phyloP scores from a whole-genome alignment of 2,888 invertebrate genomes.

The Cerastis rubricosa region DNA sequence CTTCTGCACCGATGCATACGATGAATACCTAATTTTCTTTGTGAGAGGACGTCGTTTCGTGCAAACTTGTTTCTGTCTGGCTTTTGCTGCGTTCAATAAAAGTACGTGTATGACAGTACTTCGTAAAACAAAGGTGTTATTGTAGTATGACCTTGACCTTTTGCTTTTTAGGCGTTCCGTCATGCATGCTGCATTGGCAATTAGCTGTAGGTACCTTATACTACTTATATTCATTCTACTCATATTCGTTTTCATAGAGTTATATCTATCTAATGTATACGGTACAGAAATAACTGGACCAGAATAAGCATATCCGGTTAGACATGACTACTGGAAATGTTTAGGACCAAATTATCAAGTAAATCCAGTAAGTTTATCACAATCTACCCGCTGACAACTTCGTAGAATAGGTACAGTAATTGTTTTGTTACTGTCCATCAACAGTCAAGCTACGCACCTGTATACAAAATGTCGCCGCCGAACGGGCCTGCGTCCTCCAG shows the following conservation, averaged over 20 bases:
- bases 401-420: too few species aligned
- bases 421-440: not conserved
- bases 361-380: not conserved
- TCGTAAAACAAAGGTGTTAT: conserved; percentile 38
- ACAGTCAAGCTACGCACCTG: conserved; percentile 75
- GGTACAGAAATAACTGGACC: not conserved
- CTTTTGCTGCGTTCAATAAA: conserved; percentile 57
- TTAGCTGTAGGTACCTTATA: not conserved
- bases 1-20: conserved; percentile 79
- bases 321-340: not conserved
- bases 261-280: not conserved
- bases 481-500: conserved; percentile 75
- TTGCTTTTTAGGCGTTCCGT: conserved; percentile 6
- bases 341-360: not conserved
- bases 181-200: not conserved
- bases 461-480: conserved; percentile 81
- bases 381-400: too few species aligned
- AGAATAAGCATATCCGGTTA: not conserved
- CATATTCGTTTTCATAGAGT: not conserved
- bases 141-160: conserved; percentile 52
- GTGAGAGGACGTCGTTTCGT: conserved; percentile 76
- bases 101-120: conserved; percentile 38
- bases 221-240: too few species aligned
- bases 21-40: conserved; percentile 85
- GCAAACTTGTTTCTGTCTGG: conserved; percentile 70